Evolutionary conservation across 2,113 vertebrate genomes (phyloP).

Genomic region (Lepisosteus osseus): DNA sequence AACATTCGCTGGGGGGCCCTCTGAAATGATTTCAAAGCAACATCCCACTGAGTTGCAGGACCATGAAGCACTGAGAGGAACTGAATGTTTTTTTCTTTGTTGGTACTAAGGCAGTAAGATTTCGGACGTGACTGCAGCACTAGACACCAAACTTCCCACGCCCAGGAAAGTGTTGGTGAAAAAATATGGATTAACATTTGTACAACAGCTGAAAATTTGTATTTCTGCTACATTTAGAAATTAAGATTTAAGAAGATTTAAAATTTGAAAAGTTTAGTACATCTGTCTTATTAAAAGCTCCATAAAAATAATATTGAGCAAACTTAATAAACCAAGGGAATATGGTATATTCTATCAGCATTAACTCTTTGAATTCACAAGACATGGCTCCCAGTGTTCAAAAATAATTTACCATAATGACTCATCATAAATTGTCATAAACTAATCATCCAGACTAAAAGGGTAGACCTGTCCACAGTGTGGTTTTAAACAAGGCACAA

Average conservation of each 20-base stretch:
- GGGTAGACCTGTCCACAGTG: too few relatives aligned
- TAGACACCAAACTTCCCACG: constrained; percentile 22
- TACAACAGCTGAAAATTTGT: constrained; percentile 25
- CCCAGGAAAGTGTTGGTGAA: constrained; percentile 16
- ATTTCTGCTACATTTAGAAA: constrained; percentile 28
- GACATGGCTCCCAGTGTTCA: too few relatives aligned
- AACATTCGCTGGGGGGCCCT: not conserved
- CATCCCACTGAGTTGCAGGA: not conserved
- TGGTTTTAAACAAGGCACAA: too few relatives aligned
- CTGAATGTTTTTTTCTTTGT: not conserved
- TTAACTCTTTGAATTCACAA: too few relatives aligned
- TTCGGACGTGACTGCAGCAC: not conserved
- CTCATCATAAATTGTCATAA: too few relatives aligned
- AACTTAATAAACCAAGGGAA: too few relatives aligned
- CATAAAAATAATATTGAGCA: too few relatives aligned
- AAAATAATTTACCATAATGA: too few relatives aligned
- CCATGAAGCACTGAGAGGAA: not conserved
- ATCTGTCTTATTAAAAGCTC: not conserved
- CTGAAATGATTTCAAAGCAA: not conserved
- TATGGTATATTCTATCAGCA: too few relatives aligned
- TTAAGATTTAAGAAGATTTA: constrained; percentile 25
- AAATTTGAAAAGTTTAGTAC: not conserved
- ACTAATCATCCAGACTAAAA: too few relatives aligned
- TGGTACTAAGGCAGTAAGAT: not conserved
- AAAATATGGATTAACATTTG: too few relatives aligned